phyloP scores from a whole-genome alignment of 1,140 invertebrate genomes.

The Bacillus rossius region DNA sequence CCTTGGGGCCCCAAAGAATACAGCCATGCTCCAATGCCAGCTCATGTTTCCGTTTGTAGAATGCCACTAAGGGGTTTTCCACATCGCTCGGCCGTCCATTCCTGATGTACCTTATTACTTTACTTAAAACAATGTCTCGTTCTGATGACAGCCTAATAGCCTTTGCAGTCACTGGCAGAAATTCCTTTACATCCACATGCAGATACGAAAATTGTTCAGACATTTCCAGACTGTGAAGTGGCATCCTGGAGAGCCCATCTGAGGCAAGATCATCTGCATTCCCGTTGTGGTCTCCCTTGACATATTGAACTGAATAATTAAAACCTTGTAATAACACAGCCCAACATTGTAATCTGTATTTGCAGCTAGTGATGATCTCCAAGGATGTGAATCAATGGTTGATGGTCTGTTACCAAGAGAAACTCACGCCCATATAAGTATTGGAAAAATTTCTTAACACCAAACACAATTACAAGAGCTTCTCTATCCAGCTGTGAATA shows the following conservation, averaged over 20 bases:
- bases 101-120: neutral
- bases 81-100: neutral
- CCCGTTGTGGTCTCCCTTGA: neutral
- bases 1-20: slow-evolving; percentile 18
- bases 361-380: slow-evolving; percentile 24
- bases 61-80: neutral
- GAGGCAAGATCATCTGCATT: too few relatives aligned
- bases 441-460: slow-evolving; percentile 25
- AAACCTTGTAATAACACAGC: slow-evolving; percentile 33
- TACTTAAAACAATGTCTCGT: neutral
- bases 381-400: slow-evolving; percentile 33
- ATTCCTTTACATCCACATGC: neutral
- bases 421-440: slow-evolving; percentile 37
- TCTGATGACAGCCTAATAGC: neutral
- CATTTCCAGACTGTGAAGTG: neutral
- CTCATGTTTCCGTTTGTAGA: neutral
- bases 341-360: slow-evolving; percentile 35
- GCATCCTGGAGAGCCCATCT: neutral
- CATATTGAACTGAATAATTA: slow-evolving; percentile 33
- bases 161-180: neutral
- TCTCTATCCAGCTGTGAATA: slow-evolving; percentile 51
- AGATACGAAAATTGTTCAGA: neutral
- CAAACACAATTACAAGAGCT: slow-evolving; percentile 39
- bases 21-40: slow-evolving; percentile 7
- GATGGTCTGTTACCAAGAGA: slow-evolving; percentile 34